Base-by-base conservation (phyloP, 2,888 invertebrate species). In the Leptopterna dolabrata region DNA sequence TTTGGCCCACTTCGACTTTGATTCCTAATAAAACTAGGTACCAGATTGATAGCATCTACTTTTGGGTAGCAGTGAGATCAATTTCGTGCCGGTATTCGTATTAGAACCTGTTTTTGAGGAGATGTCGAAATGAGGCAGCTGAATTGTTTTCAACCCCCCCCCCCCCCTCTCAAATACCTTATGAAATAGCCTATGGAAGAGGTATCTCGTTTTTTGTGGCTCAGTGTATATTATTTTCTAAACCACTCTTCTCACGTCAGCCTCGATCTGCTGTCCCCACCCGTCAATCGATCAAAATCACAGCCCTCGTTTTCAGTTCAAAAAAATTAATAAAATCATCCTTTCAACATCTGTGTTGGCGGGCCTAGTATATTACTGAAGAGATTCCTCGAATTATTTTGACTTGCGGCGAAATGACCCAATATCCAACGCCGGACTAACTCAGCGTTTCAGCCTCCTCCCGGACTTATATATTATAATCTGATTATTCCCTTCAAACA, bases 201-300 rank as follows among this genome's bases (percentile, higher is more conserved):
- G 63, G 63, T 63, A 24, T 63, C 19, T 63, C 63, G 63, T 27
- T 63, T 63, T n/a, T 24, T 63, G 63, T 63, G 63, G 24, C 63
- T 63, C 63, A 73, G 73, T 73, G 73, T 73, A 41, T 73, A 41
- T n/a, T 73, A 73, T 41, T 63, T 63, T 19, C 36, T 30, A 73
- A 73, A 36, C 73, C 73, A 36, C 0, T 73, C 73, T 41, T 73
- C 41, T 24, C 73, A 36, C n/a, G 41, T 36, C 41, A 73, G 73
- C 73, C 73, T 73, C 73, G 73, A 73, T 73, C 73, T 73, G 73
- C 73, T 73, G 73, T 73, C 73, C 24, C 19, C 63, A 63, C 24
- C 63, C 24, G 11, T 63, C 63, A 0, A 27, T 63, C 63, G 24
- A 63, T 19, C 63, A 24, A 63, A 63, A 63, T 27, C 24, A 63